These are phyloP conservation scores for Drosophila melanocephala DNA, from an alignment of 2,888 invertebrate genomes.

Conservation along the genomic window DNA sequence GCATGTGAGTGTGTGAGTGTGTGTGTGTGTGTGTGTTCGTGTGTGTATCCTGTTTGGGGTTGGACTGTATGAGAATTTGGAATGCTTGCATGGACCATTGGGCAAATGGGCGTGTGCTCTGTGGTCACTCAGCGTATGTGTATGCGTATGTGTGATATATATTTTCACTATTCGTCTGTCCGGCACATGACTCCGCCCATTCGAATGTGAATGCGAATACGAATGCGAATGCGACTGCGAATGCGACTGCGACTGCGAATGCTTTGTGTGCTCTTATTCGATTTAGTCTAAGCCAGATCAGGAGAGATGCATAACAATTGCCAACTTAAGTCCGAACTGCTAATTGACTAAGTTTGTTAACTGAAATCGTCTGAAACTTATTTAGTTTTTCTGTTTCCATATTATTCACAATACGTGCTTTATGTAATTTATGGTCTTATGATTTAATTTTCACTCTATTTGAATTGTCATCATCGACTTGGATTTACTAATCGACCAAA, in stretches of 20 bases:
- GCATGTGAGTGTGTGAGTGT: conserved; percentile 1
- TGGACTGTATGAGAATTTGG: conserved; percentile 25
- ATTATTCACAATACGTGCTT: not conserved
- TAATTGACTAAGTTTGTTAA: not conserved
- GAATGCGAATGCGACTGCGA: not conserved
- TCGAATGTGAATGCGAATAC: not conserved
- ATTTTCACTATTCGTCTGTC: conserved; percentile 31
- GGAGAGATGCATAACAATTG: not conserved
- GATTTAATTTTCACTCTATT: not conserved
- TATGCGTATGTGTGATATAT: conserved; percentile 42
- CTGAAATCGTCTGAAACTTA: not conserved
- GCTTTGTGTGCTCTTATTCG: not conserved
- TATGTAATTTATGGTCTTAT: not conserved
- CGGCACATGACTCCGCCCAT: conserved; percentile 56
- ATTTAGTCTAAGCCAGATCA: not conserved
- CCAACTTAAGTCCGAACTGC: not conserved
- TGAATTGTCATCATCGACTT: not conserved
- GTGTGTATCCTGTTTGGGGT: conserved; percentile 39
- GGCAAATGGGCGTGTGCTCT: conserved; percentile 65
- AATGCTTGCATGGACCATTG: conserved; percentile 34
- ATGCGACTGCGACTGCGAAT: not conserved
- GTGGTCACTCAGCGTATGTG: conserved; percentile 51
- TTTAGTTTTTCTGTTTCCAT: not conserved
- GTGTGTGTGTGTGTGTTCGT: conserved; percentile 1
- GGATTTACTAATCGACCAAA: not conserved